Conservation (phyloP, 2,113 vertebrate genomes). For the Hippotragus niger region DNA sequence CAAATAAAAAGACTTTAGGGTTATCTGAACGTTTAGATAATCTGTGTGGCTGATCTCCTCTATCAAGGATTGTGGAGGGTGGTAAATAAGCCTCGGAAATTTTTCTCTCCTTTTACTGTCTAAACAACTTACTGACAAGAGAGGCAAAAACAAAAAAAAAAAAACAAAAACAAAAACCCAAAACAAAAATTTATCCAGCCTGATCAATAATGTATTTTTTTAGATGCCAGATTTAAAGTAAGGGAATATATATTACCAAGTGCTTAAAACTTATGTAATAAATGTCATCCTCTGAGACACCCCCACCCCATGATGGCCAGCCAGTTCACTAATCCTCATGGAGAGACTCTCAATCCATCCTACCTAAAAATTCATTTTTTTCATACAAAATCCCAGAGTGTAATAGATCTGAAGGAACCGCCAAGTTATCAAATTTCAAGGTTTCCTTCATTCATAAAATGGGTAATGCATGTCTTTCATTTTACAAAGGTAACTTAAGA, state of each 20-base stretch:
- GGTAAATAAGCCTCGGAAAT: neutral
- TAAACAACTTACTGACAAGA: neutral
- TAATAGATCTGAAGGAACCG: neutral
- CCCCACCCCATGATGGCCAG: neutral
- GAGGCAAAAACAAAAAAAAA: neutral
- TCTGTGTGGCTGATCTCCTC: neutral
- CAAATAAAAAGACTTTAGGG: neutral
- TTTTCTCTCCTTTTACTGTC: neutral
- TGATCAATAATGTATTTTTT: neutral
- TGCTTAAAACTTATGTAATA: constrained; percentile 39
- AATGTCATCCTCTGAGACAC: constrained; percentile 26
- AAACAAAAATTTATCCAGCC: neutral
- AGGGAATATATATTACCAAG: neutral
- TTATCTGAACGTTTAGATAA: neutral
- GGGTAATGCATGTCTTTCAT: neutral
- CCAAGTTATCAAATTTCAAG: neutral
- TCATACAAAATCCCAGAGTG: neutral
- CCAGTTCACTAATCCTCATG: neutral
- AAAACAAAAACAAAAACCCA: neutral
- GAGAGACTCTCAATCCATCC: neutral
- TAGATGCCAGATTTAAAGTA: constrained; percentile 14
- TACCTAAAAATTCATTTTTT: constrained; percentile 3
- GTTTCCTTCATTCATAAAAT: neutral
- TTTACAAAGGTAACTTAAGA: neutral
- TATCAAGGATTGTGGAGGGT: neutral